phyloP scores from a whole-genome alignment of 2,113 vertebrate genomes.

The Melanostigma gelatinosum region DNA sequence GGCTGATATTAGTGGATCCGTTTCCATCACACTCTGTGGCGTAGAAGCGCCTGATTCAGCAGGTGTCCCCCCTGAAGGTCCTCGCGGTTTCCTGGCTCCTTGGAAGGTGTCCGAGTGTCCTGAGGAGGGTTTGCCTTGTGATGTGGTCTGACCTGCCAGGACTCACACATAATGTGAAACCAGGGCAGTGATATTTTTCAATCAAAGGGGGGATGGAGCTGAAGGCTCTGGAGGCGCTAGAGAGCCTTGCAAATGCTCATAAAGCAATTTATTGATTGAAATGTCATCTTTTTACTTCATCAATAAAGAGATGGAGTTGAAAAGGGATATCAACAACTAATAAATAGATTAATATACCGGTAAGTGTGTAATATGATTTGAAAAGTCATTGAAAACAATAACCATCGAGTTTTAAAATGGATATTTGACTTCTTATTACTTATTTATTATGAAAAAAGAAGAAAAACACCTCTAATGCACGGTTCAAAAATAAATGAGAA shows the following conservation, averaged over 20 bases:
- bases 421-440: not conserved
- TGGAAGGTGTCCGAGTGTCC: constrained; percentile 41
- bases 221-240: not conserved
- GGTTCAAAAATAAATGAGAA: not conserved
- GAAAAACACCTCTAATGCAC: not conserved
- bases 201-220: not conserved
- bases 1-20: constrained; percentile 77
- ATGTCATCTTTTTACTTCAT: not conserved
- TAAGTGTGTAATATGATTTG: not conserved
- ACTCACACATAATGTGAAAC: constrained; percentile 8
- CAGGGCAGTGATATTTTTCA: not conserved
- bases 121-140: constrained; percentile 68
- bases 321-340: not conserved
- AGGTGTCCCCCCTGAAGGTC: constrained; percentile 73
- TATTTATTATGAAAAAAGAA: not conserved
- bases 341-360: not conserved
- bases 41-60: constrained; percentile 81
- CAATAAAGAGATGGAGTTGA: not conserved
- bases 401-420: not conserved
- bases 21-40: constrained; percentile 82
- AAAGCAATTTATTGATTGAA: constrained; percentile 7
- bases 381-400: not conserved
- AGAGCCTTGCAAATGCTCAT: constrained; percentile 18
- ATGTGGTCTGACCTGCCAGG: constrained; percentile 38
- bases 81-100: constrained; percentile 58